Conservation (phyloP, 2,113 vertebrate species). For the Atherinomorus stipes region DNA sequence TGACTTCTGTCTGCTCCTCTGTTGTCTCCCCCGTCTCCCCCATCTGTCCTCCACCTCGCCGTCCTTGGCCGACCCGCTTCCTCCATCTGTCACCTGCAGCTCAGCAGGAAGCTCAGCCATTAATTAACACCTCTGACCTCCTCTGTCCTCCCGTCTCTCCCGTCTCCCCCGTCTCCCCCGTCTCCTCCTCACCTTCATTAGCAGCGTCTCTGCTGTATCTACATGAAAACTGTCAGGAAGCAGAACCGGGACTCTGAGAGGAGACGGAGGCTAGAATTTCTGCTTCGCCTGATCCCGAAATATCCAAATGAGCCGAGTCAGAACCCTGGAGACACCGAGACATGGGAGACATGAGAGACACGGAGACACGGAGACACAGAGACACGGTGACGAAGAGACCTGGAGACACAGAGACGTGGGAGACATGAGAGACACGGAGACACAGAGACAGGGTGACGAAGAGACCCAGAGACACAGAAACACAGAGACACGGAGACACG, state of each 20-base stretch:
- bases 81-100: constrained; percentile 42
- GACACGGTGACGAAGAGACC: no score
- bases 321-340: no score
- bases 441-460: no score
- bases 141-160: constrained; percentile 21
- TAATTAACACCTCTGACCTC: constrained; percentile 54
- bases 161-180: constrained; percentile 21
- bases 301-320: no score
- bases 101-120: constrained; percentile 27
- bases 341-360: no score
- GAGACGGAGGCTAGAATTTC: constrained; percentile 5
- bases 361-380: no score
- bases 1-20: background rate
- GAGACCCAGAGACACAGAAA: no score
- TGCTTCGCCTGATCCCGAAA: background rate
- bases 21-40: background rate
- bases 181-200: constrained; percentile 15
- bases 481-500: no score
- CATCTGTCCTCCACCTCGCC: constrained; percentile 6
- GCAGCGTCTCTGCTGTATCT: constrained; percentile 4
- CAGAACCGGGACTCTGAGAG: background rate
- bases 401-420: no score
- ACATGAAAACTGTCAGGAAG: constrained; percentile 8
- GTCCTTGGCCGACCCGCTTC: constrained; percentile 31
- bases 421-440: no score